A percentile compares a stretch with the other conserved stretches of the same genome.
These are phyloP conservation scores for Microplitis mediator DNA, from an alignment of 1,140 invertebrate species.

Conservation along the genomic window DNA sequence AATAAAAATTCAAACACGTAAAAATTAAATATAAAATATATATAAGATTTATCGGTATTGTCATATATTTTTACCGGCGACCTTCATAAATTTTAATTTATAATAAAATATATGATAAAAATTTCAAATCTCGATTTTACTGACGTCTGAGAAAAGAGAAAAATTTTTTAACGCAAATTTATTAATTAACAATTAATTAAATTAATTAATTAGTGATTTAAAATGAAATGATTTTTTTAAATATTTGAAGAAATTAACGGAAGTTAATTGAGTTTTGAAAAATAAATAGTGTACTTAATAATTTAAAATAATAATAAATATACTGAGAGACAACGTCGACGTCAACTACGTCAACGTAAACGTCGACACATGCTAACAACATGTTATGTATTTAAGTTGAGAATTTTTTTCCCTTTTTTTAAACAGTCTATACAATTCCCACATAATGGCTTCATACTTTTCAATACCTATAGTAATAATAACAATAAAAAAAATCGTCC, in stretches of 20 bases:
- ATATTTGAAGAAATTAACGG: too few relatives aligned
- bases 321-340: not conserved
- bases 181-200: too few relatives aligned
- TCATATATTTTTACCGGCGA: too few relatives aligned
- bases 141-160: too few relatives aligned
- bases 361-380: constrained; percentile 26
- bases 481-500: not conserved
- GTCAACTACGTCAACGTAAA: not conserved
- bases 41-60: too few relatives aligned
- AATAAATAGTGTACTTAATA: not conserved
- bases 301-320: not conserved
- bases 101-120: not conserved
- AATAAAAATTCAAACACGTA: not conserved
- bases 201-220: too few relatives aligned
- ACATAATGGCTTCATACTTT: too few relatives aligned
- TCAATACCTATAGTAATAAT: not conserved
- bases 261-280: too few relatives aligned
- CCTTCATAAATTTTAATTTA: not conserved
- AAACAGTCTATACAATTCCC: too few relatives aligned
- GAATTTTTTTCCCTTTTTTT: not conserved
- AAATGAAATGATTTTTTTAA: too few relatives aligned
- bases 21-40: not conserved
- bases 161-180: too few relatives aligned
- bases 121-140: too few relatives aligned
- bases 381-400: constrained; percentile 19